Base-by-base conservation (phyloP, 1,140 invertebrate species). In the Megalopta genalis region DNA sequence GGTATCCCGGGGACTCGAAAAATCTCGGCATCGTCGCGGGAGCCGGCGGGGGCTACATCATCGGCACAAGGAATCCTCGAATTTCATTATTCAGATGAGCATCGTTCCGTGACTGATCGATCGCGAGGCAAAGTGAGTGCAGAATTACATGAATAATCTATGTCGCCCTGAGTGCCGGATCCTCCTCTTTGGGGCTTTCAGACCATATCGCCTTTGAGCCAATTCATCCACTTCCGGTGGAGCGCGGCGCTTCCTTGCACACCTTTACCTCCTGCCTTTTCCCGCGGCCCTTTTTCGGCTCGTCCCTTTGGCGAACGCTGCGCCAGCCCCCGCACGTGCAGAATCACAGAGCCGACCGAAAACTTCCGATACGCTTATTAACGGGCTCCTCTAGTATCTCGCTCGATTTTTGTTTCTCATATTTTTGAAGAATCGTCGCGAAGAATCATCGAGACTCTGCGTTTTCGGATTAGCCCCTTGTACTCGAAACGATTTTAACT, bases 131-230 rank as follows among this genome's bases (percentile, higher is more conserved):
- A 86, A 86, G 84, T 82, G 84, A 86, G 83, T 86, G 84, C 84
- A 81, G 84, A 86, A 86, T 86, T 86, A 86, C 84, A 86, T 86
- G 84, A 86, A 86, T 86, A 86, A 86, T 86, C 84, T 86, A 86
- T 86, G 84, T 86, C 84, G 75, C 75, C 74, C 67, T 86, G 84
- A 86, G 84, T 86, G 84, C 84, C 75, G 84, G 83, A 86, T 86
- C 80, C 73, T 82, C 84, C 75, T 85, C 80, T 86, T 86, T 86
- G 71, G 79, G 64, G 84, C 84, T 86, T 86, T 86, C 84, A 86
- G 82, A 60, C 83, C 84, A 86, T 85, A 82, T 79, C 80, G 83
- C 84, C 83, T 86, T 86, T 86, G 84, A 86, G 83, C 84, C 84
- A 86, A 86, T 86, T 86, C 84, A 86, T 86, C 84, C 83, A 86